Evolutionary conservation across 2,113 vertebrate species (phyloP), one percentile per base, ranked within the genome.

Genomic region (Microcebus tavaratra): DNA sequence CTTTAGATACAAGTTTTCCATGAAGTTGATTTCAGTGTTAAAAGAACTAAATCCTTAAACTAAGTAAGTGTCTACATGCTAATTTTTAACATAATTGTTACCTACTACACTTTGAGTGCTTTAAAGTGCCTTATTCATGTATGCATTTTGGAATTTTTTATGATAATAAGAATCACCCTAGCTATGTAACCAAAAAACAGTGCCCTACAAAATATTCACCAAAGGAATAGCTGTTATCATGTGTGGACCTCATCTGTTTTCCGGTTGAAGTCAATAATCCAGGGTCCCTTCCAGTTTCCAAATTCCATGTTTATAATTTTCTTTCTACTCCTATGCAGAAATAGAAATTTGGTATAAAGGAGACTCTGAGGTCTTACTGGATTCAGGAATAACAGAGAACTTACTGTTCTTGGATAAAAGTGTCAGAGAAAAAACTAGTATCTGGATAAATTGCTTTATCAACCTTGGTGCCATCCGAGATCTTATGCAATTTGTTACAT

Each of bases 381-480:
- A 92, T 89, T 80, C 91, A 8, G 31, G n/a, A 89, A 39, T 29
- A 86, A 45, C 29, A 88, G 90, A 80, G 61, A 55, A 84, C 63
- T 27, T 88, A 90, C 17, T 91, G 34, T 88, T 93, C 61, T 75
- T 76, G 61, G 36, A 90, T 57, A 73, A 95, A 92, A 94, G 15
- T 80, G n/a, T 48, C 48, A 50, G 18, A 82, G 75, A 42, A 55
- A 70, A 63, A 79, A 90, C 42, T 3, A 63, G 59, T 72, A 48
- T 91, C 31, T 73, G 36, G 72, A 65, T 88, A 81, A 50, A 78
- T 14, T 59, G 29, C 53, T 91, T 55, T 48, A 79, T 29, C 36
- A 95, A 85, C 31, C 25, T 72, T 72, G 65, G 59, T 57, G 89
- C 92, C 45, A n/a, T 31, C 27, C 81, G 68, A 81, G 61, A 36